A percentile compares a stretch with the other conserved stretches of the same genome.
Conservation (phyloP, 2,113 vertebrate genomes). For the Mustela lutreola region DNA sequence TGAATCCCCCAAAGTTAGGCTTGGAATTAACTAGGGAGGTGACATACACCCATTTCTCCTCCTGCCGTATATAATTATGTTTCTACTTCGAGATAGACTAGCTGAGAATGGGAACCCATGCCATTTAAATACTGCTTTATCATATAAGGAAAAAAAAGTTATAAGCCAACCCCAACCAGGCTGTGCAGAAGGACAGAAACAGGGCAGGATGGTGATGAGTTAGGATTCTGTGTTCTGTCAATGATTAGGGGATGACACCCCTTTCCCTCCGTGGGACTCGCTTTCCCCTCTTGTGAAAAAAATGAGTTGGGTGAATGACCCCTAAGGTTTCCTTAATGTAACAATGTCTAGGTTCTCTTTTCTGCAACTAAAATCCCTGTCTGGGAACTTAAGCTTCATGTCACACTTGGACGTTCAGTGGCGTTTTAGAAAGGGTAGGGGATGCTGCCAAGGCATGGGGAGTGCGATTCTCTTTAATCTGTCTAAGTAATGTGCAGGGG, state of each 20-base stretch:
- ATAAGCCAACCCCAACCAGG: too few species aligned
- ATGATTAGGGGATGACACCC: fast-evolving
- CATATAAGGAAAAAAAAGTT: background rate
- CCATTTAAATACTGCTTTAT: background rate
- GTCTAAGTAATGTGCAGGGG: background rate
- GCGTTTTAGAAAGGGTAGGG: fast-evolving
- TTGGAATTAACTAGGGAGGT: background rate
- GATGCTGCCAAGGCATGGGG: fast-evolving
- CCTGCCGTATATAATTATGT: background rate
- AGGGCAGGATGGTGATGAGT: background rate
- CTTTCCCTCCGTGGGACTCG: background rate
- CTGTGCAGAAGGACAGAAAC: background rate
- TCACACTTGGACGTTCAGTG: fast-evolving
- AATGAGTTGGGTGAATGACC: background rate
- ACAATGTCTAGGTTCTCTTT: fast-evolving
- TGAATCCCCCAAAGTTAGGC: background rate
- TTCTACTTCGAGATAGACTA: background rate
- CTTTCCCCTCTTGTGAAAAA: background rate
- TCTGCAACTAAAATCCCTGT: background rate
- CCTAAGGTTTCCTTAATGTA: too few species aligned
- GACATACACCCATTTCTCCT: background rate
- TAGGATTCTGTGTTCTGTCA: background rate
- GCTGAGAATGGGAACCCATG: background rate
- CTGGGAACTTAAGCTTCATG: fast-evolving
- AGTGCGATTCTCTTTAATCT: background rate